Evolutionary conservation across 2,797 vertebrate species (phyloP).

Genomic region (Vipera ursinii): DNA sequence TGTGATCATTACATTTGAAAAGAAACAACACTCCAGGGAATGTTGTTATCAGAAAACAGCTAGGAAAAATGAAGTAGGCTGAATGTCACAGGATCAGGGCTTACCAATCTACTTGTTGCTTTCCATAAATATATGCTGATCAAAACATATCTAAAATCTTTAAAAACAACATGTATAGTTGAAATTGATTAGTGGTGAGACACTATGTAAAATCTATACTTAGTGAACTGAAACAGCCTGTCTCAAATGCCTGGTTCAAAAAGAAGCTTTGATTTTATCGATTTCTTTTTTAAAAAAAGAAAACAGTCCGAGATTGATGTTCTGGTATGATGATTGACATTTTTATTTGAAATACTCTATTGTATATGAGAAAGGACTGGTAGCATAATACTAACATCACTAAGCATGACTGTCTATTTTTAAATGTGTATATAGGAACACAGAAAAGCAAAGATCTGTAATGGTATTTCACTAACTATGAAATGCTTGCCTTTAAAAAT

Average conservation of each 20-base stretch:
- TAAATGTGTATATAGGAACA: not conserved
- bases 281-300: conserved; percentile 22
- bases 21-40: conserved; percentile 6
- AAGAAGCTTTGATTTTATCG: conserved; percentile 44
- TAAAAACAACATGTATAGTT: conserved; percentile 44
- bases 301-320: conserved; percentile 22
- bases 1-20: not conserved
- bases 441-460: not conserved
- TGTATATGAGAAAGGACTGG: not conserved
- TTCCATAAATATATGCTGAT: conserved; percentile 29
- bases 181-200: conserved; percentile 34
- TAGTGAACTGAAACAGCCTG: conserved; percentile 21
- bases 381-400: not conserved
- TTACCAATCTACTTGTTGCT: not conserved
- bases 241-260: conserved; percentile 4
- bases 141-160: conserved; percentile 48
- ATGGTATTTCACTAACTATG: not conserved
- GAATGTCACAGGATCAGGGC: conserved; percentile 17
- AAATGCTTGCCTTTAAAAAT: not conserved
- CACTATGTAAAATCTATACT: conserved; percentile 39
- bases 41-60: not conserved
- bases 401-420: not conserved
- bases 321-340: conserved; percentile 2
- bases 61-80: not conserved
- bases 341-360: conserved; percentile 9